These are phyloP conservation scores for Myanophis thanlyinensis DNA, from an alignment of 2,113 vertebrate species.

Conservation along the genomic window DNA sequence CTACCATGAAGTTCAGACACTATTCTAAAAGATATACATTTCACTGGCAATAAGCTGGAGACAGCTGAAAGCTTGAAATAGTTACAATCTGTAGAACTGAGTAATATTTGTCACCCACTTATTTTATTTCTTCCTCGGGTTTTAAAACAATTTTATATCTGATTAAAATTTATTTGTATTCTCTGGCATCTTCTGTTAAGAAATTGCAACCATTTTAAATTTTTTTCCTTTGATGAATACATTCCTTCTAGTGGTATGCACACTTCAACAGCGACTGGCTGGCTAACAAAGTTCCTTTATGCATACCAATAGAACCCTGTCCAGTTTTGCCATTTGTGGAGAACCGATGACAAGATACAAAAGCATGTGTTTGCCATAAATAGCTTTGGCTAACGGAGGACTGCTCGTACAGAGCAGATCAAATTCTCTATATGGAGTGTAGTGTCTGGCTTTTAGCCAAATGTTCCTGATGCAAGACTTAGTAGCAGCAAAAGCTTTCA, in stretches of 20 bases:
- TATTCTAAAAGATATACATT: slow-evolving; percentile 23
- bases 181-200: background rate
- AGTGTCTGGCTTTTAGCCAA: slow-evolving; percentile 72
- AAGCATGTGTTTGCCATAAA: slow-evolving; percentile 94
- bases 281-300: slow-evolving; percentile 68
- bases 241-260: slow-evolving; percentile 60
- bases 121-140: slow-evolving; percentile 24
- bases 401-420: slow-evolving; percentile 80
- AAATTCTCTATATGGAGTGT: slow-evolving; percentile 87
- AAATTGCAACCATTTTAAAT: slow-evolving; percentile 14
- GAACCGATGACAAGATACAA: slow-evolving; percentile 93
- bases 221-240: slow-evolving; percentile 55
- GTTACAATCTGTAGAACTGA: slow-evolving; percentile 49
- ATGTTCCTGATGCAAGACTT: slow-evolving; percentile 67
- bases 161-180: slow-evolving; percentile 27
- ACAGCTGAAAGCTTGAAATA: slow-evolving; percentile 71
- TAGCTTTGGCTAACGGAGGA: slow-evolving; percentile 86
- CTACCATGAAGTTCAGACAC: slow-evolving; percentile 62
- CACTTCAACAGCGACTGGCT: slow-evolving; percentile 61
- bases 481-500: slow-evolving; percentile 62
- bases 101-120: slow-evolving; percentile 35
- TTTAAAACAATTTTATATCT: slow-evolving; percentile 18
- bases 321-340: slow-evolving; percentile 92
- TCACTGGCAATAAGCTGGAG: slow-evolving; percentile 52
- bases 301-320: slow-evolving; percentile 80